These are phyloP conservation scores for Sparus aurata DNA, from an alignment of 2,797 vertebrate genomes.

Conservation along the genomic window DNA sequence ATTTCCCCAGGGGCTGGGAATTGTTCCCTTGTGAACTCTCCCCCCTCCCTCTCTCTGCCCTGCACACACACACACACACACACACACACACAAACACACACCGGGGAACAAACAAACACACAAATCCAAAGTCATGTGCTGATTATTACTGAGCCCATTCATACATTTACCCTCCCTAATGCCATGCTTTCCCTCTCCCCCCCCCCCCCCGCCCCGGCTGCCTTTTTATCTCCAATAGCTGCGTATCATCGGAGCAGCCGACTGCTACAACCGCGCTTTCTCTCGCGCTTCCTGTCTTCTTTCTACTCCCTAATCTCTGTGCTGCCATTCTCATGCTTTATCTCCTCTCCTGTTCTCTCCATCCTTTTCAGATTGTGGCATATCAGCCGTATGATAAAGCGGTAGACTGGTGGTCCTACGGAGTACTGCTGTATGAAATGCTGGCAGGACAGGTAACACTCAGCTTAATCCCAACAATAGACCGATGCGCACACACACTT, in stretches of 20 bases:
- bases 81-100: constrained; percentile 13
- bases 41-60: background rate
- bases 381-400: constrained; percentile 93
- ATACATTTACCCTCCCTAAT: constrained; percentile 46
- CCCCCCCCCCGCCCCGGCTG: background rate
- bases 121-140: constrained; percentile 54
- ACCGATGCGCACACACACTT: constrained; percentile 8
- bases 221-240: constrained; percentile 36
- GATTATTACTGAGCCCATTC: constrained; percentile 56
- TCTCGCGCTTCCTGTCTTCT: constrained; percentile 38
- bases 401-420: constrained; percentile 96
- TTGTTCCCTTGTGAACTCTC: constrained; percentile 53
- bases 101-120: background rate
- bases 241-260: constrained; percentile 30
- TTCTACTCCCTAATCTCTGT: constrained; percentile 35
- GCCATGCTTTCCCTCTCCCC: background rate
- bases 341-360: constrained; percentile 46
- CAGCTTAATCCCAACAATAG: constrained; percentile 36
- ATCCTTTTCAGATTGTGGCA: constrained; percentile 88
- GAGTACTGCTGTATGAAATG: constrained; percentile 94
- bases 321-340: constrained; percentile 40
- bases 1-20: constrained; percentile 76
- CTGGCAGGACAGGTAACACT: constrained; percentile 91
- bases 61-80: background rate
- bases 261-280: constrained; percentile 15